Base-by-base conservation (phyloP, 2,113 vertebrate genomes). In the Andinoacara biseriatus region DNA sequence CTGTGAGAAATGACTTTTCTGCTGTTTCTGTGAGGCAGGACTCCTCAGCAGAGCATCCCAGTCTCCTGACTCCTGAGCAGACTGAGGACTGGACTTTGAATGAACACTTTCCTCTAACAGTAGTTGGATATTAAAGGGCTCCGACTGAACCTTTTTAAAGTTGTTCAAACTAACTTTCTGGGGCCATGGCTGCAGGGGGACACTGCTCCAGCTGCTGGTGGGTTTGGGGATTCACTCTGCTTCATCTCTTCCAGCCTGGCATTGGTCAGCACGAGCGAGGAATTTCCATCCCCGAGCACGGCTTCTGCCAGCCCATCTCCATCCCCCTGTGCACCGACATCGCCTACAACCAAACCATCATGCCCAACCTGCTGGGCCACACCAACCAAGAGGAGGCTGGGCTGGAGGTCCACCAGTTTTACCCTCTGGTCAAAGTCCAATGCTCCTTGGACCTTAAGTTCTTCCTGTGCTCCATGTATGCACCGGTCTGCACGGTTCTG, bases 301-400 rank as follows among this genome's bases (percentile, higher is more conserved):
- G 96, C 74, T 96, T 96, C 90, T 92, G 91, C 43, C 89, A 89
- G 76, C 20, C 78, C 69, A 78, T 92, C 29, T 86, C 91, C 26
- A 81, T 92, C 84, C 91, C 91, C 1, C 84, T 92, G 5, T 92
- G 91, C 80, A 54, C 22, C 0, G 96, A 97, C 92, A 95, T 97
- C n/a, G 95, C 96, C 79, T 97, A 97, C 94, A 97, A 97, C 91
- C 96, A 96, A 91, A 97, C 97, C 80, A 97, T 97, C 94, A 95
- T 97, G 96, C 97, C 97, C 83, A 97, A 97, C 90, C 95, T 97
- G 40, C 93, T 97, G 90, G 97, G 97, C 2, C 97, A 97, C 94
- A 95, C 94, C 22, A 97, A 94, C 89, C 97, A 97, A 86, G 97
- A 97, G 90, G 97, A 97, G 9, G 97, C 97, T 0, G 97, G 97